Percentiles rank a stretch among this genome's conserved stretches.
phyloP scores from a whole-genome alignment of 2,797 vertebrate genomes.

The Pteropus rufus region DNA sequence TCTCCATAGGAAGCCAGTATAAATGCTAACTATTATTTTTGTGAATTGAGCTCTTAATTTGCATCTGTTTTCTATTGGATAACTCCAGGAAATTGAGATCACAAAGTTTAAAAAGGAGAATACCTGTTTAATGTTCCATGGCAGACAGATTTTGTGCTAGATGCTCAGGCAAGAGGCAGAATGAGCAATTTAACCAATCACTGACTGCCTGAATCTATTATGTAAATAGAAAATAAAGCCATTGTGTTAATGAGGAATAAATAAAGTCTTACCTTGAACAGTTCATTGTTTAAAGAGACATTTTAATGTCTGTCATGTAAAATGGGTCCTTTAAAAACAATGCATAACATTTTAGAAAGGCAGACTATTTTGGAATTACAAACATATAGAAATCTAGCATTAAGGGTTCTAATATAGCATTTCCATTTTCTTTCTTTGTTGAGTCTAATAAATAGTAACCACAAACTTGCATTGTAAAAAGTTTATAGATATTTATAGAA shows the following conservation, averaged over 20 bases:
- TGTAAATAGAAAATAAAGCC: slow-evolving; percentile 46
- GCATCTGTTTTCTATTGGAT: slow-evolving; percentile 68
- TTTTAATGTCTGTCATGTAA: slow-evolving; percentile 38
- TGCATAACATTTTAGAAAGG: not conserved
- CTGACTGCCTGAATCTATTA: slow-evolving; percentile 56
- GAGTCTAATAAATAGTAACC: not conserved
- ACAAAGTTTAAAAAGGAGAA: slow-evolving; percentile 65
- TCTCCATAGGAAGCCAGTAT: slow-evolving; percentile 54
- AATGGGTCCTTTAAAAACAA: not conserved
- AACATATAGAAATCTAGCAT: not conserved
- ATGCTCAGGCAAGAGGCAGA: slow-evolving; percentile 32
- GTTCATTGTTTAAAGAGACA: slow-evolving; percentile 51
- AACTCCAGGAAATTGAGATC: slow-evolving; percentile 70
- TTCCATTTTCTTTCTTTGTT: not conserved
- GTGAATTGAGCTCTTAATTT: slow-evolving; percentile 68
- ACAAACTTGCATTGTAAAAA: not conserved
- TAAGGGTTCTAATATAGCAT: not conserved
- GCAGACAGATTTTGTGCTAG: slow-evolving; percentile 56
- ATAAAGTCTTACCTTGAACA: slow-evolving; percentile 23
- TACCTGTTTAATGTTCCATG: slow-evolving; percentile 71
- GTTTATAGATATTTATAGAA: not conserved
- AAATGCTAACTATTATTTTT: slow-evolving; percentile 70
- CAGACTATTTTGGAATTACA: not conserved
- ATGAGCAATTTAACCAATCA: slow-evolving; percentile 67
- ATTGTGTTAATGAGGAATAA: slow-evolving; percentile 39